These are phyloP conservation scores for Pheosia gnoma DNA, from an alignment of 2,888 invertebrate genomes.

Conservation along the genomic window DNA sequence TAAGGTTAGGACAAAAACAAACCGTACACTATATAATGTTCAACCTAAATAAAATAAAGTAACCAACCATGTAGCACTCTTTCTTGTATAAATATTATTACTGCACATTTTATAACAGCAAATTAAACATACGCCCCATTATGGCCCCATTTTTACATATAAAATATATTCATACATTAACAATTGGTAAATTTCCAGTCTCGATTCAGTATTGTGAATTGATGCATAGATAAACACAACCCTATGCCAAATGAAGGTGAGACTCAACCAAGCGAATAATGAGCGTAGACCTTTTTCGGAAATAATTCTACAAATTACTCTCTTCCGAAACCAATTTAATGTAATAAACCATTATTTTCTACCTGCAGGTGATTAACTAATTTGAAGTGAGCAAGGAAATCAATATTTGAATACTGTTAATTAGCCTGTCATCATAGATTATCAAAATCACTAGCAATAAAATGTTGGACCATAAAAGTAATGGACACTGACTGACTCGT, in stretches of 20 bases:
- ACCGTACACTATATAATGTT: too few species aligned
- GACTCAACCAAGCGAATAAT: constrained; percentile 36
- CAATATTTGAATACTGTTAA: constrained; percentile 48
- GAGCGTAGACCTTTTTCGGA: constrained; percentile 24
- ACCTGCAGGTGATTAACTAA: constrained; percentile 41
- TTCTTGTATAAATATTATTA: too few species aligned
- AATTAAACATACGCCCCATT: background rate
- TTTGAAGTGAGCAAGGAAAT: constrained; percentile 45
- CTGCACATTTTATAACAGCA: background rate
- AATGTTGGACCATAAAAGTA: constrained; percentile 33
- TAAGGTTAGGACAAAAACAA: too few species aligned
- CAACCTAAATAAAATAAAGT: too few species aligned
- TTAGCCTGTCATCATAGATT: constrained; percentile 47
- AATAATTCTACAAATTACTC: constrained; percentile 33
- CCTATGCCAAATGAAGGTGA: constrained; percentile 29
- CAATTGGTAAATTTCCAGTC: background rate
- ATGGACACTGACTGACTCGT: constrained; percentile 23
- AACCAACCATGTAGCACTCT: too few species aligned
- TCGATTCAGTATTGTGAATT: background rate
- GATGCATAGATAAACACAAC: constrained; percentile 21
- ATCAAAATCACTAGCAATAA: constrained; percentile 23
- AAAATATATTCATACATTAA: background rate
- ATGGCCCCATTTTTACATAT: background rate
- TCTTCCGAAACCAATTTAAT: constrained; percentile 39
- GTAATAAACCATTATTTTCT: constrained; percentile 33